Evolutionary conservation across 1,140 invertebrate genomes (phyloP).

Genomic region (Eueides isabella): DNA sequence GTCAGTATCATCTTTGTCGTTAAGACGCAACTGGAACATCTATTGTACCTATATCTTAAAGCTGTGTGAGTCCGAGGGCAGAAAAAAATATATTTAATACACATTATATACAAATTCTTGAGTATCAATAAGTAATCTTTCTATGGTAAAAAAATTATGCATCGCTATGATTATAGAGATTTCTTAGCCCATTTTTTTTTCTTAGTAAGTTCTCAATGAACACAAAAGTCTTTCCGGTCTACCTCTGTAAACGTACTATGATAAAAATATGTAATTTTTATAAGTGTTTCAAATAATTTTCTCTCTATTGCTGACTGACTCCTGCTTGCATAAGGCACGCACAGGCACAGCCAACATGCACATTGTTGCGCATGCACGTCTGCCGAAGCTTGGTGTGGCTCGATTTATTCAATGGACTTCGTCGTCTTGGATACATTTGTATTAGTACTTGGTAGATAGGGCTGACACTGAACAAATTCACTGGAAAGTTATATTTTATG

Average conservation of each 20-base stretch:
- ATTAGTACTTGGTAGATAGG: slow-evolving; percentile 53
- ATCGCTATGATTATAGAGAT: too few species aligned
- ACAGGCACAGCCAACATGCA: slow-evolving; percentile 42
- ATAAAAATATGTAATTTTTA: not conserved
- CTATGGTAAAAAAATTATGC: too few species aligned
- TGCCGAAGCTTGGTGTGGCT: slow-evolving; percentile 45
- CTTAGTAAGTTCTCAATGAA: too few species aligned
- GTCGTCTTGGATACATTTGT: slow-evolving; percentile 57
- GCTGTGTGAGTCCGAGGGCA: too few species aligned
- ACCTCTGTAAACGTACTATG: too few species aligned
- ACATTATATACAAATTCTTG: too few species aligned
- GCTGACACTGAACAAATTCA: slow-evolving; percentile 30
- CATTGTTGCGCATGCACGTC: slow-evolving; percentile 42
- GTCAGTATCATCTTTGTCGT: slow-evolving; percentile 15
- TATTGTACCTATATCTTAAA: not conserved
- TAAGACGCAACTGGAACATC: not conserved
- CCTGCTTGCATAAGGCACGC: slow-evolving; percentile 38
- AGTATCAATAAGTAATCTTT: too few species aligned
- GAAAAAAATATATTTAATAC: too few species aligned
- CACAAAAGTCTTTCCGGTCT: too few species aligned
- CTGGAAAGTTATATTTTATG: too few species aligned
- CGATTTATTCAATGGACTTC: slow-evolving; percentile 70
- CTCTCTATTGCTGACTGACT: not conserved
- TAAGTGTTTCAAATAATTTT: not conserved
- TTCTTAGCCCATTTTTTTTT: too few species aligned